phyloP scores from a whole-genome alignment of 2,113 vertebrate genomes.

The Salvelinus fontinalis region DNA sequence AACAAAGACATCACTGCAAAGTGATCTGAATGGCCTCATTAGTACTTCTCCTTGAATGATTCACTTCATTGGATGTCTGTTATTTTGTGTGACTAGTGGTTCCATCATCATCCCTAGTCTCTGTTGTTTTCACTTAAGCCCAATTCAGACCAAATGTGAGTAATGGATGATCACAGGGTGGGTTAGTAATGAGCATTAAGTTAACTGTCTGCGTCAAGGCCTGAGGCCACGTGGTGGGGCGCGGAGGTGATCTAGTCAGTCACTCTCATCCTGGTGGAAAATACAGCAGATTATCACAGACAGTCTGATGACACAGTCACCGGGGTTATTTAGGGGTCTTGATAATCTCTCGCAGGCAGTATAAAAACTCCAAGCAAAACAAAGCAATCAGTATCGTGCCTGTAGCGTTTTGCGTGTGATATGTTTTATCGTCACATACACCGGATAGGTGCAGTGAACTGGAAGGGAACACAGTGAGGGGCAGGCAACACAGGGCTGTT shows the following conservation, averaged over 20 bases:
- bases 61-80: neutral
- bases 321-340: slow-evolving; percentile 25
- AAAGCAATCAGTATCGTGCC: slow-evolving; percentile 38
- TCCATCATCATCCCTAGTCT: slow-evolving; percentile 6
- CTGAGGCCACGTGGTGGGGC: slow-evolving; percentile 26
- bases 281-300: slow-evolving; percentile 28
- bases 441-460: slow-evolving; percentile 8
- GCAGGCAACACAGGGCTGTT: slow-evolving; percentile 2
- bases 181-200: slow-evolving; percentile 14
- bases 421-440: slow-evolving; percentile 1
- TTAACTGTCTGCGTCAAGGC: slow-evolving; percentile 9
- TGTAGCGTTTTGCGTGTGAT: slow-evolving; percentile 35
- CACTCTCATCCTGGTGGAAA: neutral
- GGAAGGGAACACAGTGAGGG: slow-evolving; percentile 30
- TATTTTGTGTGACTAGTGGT: neutral
- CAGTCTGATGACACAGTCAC: slow-evolving; percentile 6
- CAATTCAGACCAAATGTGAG: slow-evolving; percentile 30
- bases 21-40: neutral
- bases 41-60: slow-evolving; percentile 20
- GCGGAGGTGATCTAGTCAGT: slow-evolving; percentile 10
- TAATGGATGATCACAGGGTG: slow-evolving; percentile 8
- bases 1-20: no score
- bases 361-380: slow-evolving; percentile 34
- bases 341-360: slow-evolving; percentile 27
- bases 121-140: slow-evolving; percentile 18